Evolutionary conservation across 2,113 vertebrate genomes (phyloP).

Genomic region (Pungitius pungitius): DNA sequence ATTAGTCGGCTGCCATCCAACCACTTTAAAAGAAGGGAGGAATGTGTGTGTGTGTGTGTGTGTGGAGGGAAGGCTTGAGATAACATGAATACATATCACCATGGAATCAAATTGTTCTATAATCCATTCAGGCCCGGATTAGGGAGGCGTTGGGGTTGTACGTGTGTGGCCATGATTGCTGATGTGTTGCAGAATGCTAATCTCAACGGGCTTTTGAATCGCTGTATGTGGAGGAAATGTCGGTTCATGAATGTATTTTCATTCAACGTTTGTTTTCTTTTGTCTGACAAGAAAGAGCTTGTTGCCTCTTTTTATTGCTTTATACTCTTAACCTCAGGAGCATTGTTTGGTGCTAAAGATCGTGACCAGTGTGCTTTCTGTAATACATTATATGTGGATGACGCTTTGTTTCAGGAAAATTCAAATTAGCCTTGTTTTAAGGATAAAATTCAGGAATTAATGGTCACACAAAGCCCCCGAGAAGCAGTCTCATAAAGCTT

Average conservation of each 20-base stretch:
- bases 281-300: background rate
- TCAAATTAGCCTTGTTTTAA: background rate
- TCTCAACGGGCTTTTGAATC: constrained; percentile 8
- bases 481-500: background rate
- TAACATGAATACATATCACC: constrained; percentile 8
- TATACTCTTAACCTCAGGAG: background rate
- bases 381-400: constrained; percentile 5
- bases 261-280: background rate
- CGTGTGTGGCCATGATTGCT: constrained; percentile 10
- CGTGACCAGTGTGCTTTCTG: background rate
- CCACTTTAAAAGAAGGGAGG: constrained; percentile 14
- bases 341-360: background rate
- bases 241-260: background rate
- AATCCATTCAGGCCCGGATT: constrained; percentile 38
- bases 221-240: constrained; percentile 12
- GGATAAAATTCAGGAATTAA: background rate
- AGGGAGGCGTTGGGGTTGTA: background rate
- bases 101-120: constrained; percentile 38
- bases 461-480: background rate
- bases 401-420: background rate
- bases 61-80: background rate
- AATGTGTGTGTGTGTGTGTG: background rate
- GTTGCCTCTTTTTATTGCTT: background rate
- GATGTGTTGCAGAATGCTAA: constrained; percentile 18
- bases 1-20: constrained; percentile 35